Conservation (phyloP, 1,140 invertebrate species). For the Drosophila triauraria region DNA sequence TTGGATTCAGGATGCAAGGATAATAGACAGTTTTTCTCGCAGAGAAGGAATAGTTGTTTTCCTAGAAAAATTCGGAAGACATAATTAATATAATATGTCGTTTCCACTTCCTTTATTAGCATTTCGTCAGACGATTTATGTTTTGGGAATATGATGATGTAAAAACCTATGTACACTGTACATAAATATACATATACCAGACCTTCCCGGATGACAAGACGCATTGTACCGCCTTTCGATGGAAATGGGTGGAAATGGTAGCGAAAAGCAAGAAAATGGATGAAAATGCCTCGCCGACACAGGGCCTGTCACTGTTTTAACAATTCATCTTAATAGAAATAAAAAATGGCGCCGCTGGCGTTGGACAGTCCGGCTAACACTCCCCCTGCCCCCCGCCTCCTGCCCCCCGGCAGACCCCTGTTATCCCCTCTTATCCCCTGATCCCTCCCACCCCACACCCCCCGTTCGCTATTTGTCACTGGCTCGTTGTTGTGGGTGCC, state of each 20-base stretch:
- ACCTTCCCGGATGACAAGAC: slow-evolving; percentile 33
- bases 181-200: slow-evolving; percentile 3
- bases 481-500: slow-evolving; percentile 66
- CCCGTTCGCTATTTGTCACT: slow-evolving; percentile 67
- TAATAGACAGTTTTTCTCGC: no score
- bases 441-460: neutral
- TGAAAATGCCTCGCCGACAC: slow-evolving; percentile 48
- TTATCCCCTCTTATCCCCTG: neutral
- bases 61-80: neutral
- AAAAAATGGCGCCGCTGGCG: slow-evolving; percentile 75
- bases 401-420: neutral
- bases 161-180: neutral
- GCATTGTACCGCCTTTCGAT: slow-evolving; percentile 40
- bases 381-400: neutral
- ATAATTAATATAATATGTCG: neutral
- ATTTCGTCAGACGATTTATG: neutral
- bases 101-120: neutral
- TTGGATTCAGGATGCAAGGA: no score
- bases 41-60: no score
- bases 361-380: slow-evolving; percentile 67
- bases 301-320: slow-evolving; percentile 75
- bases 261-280: slow-evolving; percentile 41
- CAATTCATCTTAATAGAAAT: slow-evolving; percentile 82
- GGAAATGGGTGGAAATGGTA: slow-evolving; percentile 3
- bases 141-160: neutral